Base-by-base conservation (phyloP, 2,113 vertebrate genomes). In the Megaceryle maxima region DNA sequence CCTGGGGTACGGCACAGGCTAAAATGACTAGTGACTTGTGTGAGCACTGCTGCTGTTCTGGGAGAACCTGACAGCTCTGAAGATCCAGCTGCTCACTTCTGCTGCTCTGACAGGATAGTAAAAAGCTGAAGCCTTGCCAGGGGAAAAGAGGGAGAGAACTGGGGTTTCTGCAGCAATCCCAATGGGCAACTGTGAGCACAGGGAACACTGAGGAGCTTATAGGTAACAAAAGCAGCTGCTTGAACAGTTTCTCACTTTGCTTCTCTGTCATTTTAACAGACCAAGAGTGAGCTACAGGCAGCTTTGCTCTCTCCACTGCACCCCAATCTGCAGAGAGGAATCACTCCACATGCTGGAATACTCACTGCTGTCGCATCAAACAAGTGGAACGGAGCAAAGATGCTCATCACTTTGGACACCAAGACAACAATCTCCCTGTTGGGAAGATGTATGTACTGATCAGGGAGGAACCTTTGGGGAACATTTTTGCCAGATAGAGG, bases 311-410 rank as follows among this genome's bases (percentile, higher is more conserved):
- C 51, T 35, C 44, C 48, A 5, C 8, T 7, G 18, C 55, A 83
- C 10, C 66, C 55, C 82, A 46, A 4, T 13, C 55, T 80, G 63
- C 79, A 69, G 31, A 24, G 53, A 66, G 19, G 29, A 35, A 13
- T 69, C 1, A 0, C 87, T 68, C 11, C 74, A 6, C 1, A 0
- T 13, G 48, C 51, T 20, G 73, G 62, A 80, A 92, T 95, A 98
- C 98, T 98, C 88, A 98, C 98, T 16, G 96, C 98, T 35, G 94
- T 95, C 16, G 97, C 98, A 76, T 98, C 98, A 29, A 98, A 95
- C 25, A 98, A 67, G 87, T 97, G 98, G 81, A 97, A 98, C 0
- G 97, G 97, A 44, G 85, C 83, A 11, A 98, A 98, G 75, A 98
- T 81, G 37, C 95, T 88, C 97, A 98, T 96, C 77, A 97, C 98